Base-by-base conservation (phyloP, 1,140 invertebrate genomes). In the Scaptomyza pallida region DNA sequence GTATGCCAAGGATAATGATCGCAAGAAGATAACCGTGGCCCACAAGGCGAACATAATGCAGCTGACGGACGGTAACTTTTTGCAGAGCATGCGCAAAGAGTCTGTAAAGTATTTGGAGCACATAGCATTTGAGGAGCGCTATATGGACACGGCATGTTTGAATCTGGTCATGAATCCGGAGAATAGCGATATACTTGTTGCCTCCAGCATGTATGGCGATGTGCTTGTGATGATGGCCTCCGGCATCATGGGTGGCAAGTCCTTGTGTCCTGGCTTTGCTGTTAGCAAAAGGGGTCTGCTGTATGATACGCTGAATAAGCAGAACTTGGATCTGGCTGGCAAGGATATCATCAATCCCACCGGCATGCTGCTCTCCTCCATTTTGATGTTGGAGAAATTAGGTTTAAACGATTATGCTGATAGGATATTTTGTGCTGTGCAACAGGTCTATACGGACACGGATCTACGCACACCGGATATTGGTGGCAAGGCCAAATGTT, bases 151-250 rank as follows among this genome's bases (percentile, higher is more conserved):
- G 0, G 69, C 54, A 2, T 62, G 57, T 21, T 13, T 77, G n/a
- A 67, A 70, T 30, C 16, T 88, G 5, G 21, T 88, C 0, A 62
- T 76, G 71, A n/a, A 43, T 0, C 75, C 82, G 1, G 37, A 72
- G 0, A 9, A 2, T 6, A 41, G 33, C 15, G 82, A 88, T 19
- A 35, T 88, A 0, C 17, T 88, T 10, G 75, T 75, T 21, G 71
- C 83, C 2, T 88, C 83, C 19, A 88, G 82, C 48, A 88, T 88
- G 82, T 88, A 88, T 10, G 82, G 82, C 33, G 82, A 88, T 44
- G 78, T 89, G 0, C 48, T 88, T 6, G 45, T 73, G 1, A 45
- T 78, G 13, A 51, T 88, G 16, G 62, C 63, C 0, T 62, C 75
- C 10, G 60, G 40, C 35, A 89, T 88, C 17, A 72, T 71, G 48